These are phyloP conservation scores for Danio albolineatus DNA, from an alignment of 2,797 vertebrate genomes.

Conservation along the genomic window DNA sequence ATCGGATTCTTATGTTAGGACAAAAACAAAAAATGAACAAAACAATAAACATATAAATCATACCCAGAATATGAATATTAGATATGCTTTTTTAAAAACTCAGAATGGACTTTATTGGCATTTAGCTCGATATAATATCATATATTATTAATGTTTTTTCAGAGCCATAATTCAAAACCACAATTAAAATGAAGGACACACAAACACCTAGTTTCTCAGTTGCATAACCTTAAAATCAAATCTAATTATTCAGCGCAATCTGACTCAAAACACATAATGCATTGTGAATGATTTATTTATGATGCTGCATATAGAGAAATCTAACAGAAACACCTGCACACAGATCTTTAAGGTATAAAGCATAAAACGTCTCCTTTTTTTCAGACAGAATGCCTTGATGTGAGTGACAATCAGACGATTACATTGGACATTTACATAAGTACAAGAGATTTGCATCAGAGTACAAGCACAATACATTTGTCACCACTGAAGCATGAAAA, in stretches of 20 bases:
- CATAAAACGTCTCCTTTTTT: conserved; percentile 20
- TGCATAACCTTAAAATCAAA: neutral
- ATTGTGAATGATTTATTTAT: conserved; percentile 53
- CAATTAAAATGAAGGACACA: neutral
- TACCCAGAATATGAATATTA: too few relatives aligned
- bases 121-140: neutral
- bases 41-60: too few relatives aligned
- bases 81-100: neutral
- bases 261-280: conserved; percentile 17
- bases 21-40: too few relatives aligned
- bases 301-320: conserved; percentile 36
- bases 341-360: conserved; percentile 23
- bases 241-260: neutral
- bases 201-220: neutral
- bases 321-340: conserved; percentile 45
- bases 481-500: conserved; percentile 51
- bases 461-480: conserved; percentile 47
- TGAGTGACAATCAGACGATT: conserved; percentile 35
- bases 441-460: conserved; percentile 38
- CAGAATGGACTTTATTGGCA: neutral
- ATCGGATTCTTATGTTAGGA: too few relatives aligned
- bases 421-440: conserved; percentile 23
- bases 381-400: conserved; percentile 19
- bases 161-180: neutral
- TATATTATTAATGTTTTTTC: neutral